These are phyloP conservation scores for Heteropelma amictum DNA, from an alignment of 2,888 invertebrate genomes.

Conservation along the genomic window DNA sequence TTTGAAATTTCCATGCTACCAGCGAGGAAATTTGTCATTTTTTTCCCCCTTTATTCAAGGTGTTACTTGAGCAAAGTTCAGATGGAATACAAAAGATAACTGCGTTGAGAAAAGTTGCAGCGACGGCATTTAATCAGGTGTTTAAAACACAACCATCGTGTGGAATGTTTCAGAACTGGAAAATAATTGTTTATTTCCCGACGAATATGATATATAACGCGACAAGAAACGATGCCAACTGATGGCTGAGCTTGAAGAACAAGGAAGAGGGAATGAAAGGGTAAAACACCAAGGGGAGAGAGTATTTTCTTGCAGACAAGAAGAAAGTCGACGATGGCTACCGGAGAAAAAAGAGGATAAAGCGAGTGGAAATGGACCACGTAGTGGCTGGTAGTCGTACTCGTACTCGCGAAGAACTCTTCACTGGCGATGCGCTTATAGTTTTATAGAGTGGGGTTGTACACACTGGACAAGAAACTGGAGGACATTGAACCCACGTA, in stretches of 20 bases:
- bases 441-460: neutral
- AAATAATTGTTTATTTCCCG: slow-evolving; percentile 3
- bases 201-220: too few relatives aligned
- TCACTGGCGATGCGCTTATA: too few relatives aligned
- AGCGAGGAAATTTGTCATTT: too few relatives aligned
- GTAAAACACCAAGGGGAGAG: neutral
- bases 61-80: neutral
- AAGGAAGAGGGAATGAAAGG: neutral
- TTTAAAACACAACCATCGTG: neutral
- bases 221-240: neutral
- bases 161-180: neutral
- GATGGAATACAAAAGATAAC: neutral
- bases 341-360: slow-evolving; percentile 22
- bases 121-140: neutral
- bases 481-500: slow-evolving; percentile 11
- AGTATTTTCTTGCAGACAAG: neutral
- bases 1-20: too few relatives aligned
- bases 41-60: too few relatives aligned
- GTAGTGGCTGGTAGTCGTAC: neutral
- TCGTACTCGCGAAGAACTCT: slow-evolving; percentile 8
- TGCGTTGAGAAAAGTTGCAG: neutral
- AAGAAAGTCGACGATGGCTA: neutral
- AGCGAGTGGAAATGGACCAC: slow-evolving; percentile 4
- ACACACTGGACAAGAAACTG: neutral
- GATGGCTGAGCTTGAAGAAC: neutral